A percentile compares a stretch with the other conserved stretches of the same genome.
phyloP scores from a whole-genome alignment of 2,797 vertebrate species.

The Cossypha dichroa region DNA sequence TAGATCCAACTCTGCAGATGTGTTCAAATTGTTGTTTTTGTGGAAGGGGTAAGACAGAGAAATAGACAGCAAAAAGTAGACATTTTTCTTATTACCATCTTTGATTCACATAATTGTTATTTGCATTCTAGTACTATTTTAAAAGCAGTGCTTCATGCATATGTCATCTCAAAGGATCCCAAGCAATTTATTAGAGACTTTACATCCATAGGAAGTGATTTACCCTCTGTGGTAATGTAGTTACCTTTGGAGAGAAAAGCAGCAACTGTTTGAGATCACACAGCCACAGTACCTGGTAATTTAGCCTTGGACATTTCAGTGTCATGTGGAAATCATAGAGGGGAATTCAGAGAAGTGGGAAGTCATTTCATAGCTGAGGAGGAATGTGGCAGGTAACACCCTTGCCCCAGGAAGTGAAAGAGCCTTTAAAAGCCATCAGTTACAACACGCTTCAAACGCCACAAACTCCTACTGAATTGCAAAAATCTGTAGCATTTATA shows the following conservation, averaged over 20 bases:
- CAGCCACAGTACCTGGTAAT: not conserved
- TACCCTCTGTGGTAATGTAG: not conserved
- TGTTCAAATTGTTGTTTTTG: not conserved
- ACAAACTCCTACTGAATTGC: not conserved
- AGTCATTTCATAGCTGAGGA: not conserved
- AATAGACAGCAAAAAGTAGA: not conserved
- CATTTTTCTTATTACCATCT: not conserved
- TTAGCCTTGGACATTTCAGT: not conserved
- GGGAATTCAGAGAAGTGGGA: not conserved
- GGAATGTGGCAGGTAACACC: not conserved
- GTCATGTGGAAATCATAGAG: not conserved
- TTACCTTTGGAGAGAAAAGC: constrained; percentile 6
- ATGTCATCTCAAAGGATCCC: not conserved
- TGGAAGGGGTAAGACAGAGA: not conserved
- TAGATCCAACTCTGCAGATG: not conserved
- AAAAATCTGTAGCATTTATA: not conserved
- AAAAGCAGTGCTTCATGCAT: not conserved
- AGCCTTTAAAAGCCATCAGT: not conserved
- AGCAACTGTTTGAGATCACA: not conserved
- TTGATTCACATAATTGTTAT: not conserved
- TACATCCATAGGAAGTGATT: not conserved
- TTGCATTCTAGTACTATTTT: not conserved
- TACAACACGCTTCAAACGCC: not conserved
- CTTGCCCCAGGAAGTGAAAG: not conserved
- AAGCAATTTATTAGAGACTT: not conserved